Percentiles rank a stretch among this genome's conserved stretches.
Evolutionary conservation across 2,888 invertebrate species (phyloP).

Genomic region (Eupithecia insigniata): DNA sequence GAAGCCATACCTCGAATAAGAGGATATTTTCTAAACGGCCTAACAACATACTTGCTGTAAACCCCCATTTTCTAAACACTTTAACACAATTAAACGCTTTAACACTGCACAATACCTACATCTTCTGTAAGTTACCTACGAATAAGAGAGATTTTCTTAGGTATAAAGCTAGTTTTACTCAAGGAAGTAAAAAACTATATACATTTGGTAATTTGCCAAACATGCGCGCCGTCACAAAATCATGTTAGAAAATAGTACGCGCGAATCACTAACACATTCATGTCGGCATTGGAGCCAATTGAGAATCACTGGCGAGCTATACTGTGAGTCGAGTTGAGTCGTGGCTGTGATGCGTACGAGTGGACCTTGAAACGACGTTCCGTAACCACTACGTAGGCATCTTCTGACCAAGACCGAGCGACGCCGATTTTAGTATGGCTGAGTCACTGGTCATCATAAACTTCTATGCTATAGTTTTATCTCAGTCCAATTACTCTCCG

Average conservation of each 20-base stretch:
- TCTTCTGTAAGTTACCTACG: not conserved
- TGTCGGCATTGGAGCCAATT: constrained; percentile 11
- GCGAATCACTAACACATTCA: constrained; percentile 4
- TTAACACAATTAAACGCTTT: not conserved
- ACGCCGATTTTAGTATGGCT: constrained; percentile 1
- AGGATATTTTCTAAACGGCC: constrained; percentile 73
- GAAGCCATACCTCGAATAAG: constrained; percentile 86
- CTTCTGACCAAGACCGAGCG: not conserved
- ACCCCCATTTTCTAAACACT: constrained; percentile 57
- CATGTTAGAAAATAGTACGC: constrained; percentile 13
- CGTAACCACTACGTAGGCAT: constrained; percentile 1
- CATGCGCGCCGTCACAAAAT: constrained; percentile 8
- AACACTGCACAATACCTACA: constrained; percentile 2
- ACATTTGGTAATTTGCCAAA: constrained; percentile 15
- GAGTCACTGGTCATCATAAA: not conserved
- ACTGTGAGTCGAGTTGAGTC: not conserved
- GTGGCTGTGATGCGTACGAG: not conserved
- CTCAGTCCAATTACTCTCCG: not conserved
- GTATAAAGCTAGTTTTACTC: constrained; percentile 5
- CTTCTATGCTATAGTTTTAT: not conserved
- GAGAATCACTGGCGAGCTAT: not conserved
- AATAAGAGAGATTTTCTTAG: constrained; percentile 8
- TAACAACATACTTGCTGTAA: constrained; percentile 59
- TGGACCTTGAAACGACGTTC: constrained; percentile 6
- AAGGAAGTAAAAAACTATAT: constrained; percentile 11